phyloP scores from a whole-genome alignment of 2,888 invertebrate genomes.

The Idaea straminata region DNA sequence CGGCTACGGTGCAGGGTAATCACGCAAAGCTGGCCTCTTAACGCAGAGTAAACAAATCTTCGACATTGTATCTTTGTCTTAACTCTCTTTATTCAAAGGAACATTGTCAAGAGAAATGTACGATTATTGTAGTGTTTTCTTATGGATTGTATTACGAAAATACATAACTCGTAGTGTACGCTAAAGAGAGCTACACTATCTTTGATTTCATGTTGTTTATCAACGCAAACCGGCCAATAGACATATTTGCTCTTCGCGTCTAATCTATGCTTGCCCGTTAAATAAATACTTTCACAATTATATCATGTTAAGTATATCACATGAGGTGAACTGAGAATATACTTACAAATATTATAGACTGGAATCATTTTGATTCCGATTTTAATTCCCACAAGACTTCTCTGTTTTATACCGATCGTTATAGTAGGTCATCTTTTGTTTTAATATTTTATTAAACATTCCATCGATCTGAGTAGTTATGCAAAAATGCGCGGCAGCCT shows the following conservation, averaged over 20 bases:
- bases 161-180: constrained; percentile 65
- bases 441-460: constrained; percentile 75
- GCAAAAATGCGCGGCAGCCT: constrained; percentile 73
- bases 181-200: constrained; percentile 66
- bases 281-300: constrained; percentile 50
- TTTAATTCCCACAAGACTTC: too few relatives aligned
- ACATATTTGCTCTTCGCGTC: constrained; percentile 60
- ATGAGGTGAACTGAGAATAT: neutral
- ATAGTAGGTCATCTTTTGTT: constrained; percentile 72
- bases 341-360: too few relatives aligned
- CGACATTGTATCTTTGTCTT: constrained; percentile 75
- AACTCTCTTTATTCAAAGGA: constrained; percentile 77
- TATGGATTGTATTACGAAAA: constrained; percentile 76
- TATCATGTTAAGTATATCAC: constrained; percentile 19
- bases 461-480: constrained; percentile 72
- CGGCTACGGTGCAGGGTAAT: constrained; percentile 46
- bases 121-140: constrained; percentile 75
- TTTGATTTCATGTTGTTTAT: constrained; percentile 71
- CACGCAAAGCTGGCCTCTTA: constrained; percentile 66
- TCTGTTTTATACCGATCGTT: constrained; percentile 35
- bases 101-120: constrained; percentile 77
- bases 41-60: constrained; percentile 73
- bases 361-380: too few relatives aligned
- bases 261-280: constrained; percentile 55
- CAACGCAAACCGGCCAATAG: constrained; percentile 66